Evolutionary conservation across 2,888 invertebrate genomes (phyloP).

Genomic region (Seladonia tumulorum): DNA sequence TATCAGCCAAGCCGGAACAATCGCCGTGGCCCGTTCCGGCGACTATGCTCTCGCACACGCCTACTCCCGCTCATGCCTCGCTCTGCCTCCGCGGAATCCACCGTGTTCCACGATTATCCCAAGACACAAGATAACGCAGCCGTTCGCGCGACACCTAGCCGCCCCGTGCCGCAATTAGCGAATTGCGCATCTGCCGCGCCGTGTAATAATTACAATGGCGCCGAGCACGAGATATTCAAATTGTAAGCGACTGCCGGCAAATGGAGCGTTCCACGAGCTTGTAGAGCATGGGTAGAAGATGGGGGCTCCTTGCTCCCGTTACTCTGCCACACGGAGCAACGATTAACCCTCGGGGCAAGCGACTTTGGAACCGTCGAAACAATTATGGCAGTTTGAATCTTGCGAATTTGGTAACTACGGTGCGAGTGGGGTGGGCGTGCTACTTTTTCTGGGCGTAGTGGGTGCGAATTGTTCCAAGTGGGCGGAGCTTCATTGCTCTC

Average conservation of each 20-base stretch:
- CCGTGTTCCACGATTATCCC: conserved; percentile 29
- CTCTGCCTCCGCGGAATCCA: conserved; percentile 27
- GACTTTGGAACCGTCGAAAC: not conserved
- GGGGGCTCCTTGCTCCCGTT: not conserved
- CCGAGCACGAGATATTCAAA: conserved; percentile 1
- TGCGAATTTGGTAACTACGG: not conserved
- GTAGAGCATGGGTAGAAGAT: not conserved
- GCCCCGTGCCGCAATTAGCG: conserved; percentile 4
- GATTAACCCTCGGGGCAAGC: not conserved
- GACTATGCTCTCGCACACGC: not conserved
- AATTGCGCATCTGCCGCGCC: not conserved
- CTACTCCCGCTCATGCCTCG: not conserved
- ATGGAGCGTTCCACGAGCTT: not conserved
- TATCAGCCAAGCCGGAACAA: conserved; percentile 59
- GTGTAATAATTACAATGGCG: not conserved
- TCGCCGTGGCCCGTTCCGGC: conserved; percentile 27
- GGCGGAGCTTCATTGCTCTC: not conserved
- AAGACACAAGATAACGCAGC: conserved; percentile 8
- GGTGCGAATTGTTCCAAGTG: not conserved
- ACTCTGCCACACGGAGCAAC: not conserved
- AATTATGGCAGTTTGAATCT: not conserved
- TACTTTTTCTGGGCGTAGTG: not conserved
- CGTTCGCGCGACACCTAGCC: not conserved
- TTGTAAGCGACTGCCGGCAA: not conserved
- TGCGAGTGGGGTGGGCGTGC: not conserved